A percentile compares a stretch with the other conserved stretches of the same genome.
phyloP scores from a whole-genome alignment of 2,113 vertebrate species.

The Dinomys branickii region DNA sequence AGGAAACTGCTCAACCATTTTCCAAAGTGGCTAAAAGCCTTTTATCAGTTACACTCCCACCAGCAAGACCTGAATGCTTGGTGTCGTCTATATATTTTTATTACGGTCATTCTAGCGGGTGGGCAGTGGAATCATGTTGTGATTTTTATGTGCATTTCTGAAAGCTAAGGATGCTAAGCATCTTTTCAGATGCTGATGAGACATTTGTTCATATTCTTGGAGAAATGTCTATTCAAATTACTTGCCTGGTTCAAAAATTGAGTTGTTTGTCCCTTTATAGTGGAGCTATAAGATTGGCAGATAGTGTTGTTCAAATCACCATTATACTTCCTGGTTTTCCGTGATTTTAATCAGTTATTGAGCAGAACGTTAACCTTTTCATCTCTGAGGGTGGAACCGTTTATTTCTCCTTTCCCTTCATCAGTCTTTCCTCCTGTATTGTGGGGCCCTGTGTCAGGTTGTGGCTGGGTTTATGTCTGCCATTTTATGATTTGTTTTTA shows the following conservation, averaged over 20 bases:
- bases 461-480: not conserved
- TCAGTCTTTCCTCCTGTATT: not conserved
- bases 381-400: not conserved
- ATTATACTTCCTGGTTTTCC: not conserved
- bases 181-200: constrained; percentile 36
- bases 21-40: not conserved
- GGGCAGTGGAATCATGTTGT: not conserved
- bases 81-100: not conserved
- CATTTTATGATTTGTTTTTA: not conserved
- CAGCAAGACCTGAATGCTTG: too few relatives aligned
- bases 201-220: not conserved
- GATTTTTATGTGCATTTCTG: constrained; percentile 41
- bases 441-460: not conserved
- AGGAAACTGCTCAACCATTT: not conserved
- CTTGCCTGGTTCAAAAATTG: not conserved
- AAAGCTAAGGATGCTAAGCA: not conserved
- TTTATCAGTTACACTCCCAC: not conserved
- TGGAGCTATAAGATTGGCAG: not conserved
- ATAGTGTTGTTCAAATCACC: not conserved
- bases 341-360: not conserved
- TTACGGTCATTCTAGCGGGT: not conserved
- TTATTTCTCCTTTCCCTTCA: not conserved
- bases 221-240: constrained; percentile 27
- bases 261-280: not conserved
- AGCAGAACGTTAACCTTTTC: not conserved